Evolutionary conservation across 2,797 vertebrate species (phyloP).

Genomic region (Gobionotothen gibberifrons): DNA sequence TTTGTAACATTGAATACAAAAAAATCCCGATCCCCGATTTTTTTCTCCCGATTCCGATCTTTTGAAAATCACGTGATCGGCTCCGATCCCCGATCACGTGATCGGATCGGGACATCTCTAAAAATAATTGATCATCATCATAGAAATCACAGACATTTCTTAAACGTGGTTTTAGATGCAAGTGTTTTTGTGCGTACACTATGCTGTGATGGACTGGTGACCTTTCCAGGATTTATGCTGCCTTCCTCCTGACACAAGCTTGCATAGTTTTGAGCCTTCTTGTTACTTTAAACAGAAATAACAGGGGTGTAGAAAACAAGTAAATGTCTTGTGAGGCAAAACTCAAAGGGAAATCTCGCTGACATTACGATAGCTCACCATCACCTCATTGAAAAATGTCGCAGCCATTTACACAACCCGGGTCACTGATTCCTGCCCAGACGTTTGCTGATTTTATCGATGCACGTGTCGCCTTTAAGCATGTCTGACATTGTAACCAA

Average conservation of each 20-base stretch:
- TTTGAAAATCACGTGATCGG: no score
- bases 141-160: neutral
- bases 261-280: constrained; percentile 18
- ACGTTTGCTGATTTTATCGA: constrained; percentile 3
- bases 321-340: constrained; percentile 17
- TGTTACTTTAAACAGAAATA: constrained; percentile 40
- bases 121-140: neutral
- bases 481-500: constrained; percentile 17
- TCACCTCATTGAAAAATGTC: constrained; percentile 11
- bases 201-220: constrained; percentile 12
- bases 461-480: neutral
- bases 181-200: constrained; percentile 6
- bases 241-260: constrained; percentile 18
- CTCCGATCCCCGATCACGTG: no score
- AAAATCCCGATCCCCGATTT: no score
- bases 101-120: no score
- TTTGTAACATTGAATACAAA: no score
- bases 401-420: constrained; percentile 2
- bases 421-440: constrained; percentile 9
- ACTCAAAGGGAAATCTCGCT: constrained; percentile 1
- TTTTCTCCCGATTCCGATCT: no score
- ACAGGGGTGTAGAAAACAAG: neutral
- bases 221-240: constrained; percentile 33
- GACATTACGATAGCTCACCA: constrained; percentile 1
- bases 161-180: neutral